phyloP scores from a whole-genome alignment of 2,888 invertebrate genomes.

The Conchocele bisecta region DNA sequence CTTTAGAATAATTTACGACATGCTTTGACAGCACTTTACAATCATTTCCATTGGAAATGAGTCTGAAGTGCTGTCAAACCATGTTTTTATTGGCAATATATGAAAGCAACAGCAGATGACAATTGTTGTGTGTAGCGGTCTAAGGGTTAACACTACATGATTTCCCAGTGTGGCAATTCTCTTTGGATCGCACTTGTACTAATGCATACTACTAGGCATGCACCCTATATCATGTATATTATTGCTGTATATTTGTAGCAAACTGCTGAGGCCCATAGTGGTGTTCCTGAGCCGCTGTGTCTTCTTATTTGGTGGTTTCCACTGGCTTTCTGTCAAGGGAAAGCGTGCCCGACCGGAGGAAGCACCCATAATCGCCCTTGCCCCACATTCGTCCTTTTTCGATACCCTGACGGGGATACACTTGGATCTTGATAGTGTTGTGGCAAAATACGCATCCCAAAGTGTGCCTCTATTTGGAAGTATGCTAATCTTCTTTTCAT shows the following conservation, averaged over 20 bases:
- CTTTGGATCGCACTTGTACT: too few relatives aligned
- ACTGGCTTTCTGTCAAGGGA: slow-evolving; percentile 90
- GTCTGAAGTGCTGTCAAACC: too few relatives aligned
- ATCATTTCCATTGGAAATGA: too few relatives aligned
- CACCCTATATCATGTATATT: too few relatives aligned
- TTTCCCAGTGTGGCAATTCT: too few relatives aligned
- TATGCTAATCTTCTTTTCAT: slow-evolving; percentile 87
- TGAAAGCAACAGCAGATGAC: too few relatives aligned
- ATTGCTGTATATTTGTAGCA: slow-evolving; percentile 59
- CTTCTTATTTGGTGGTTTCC: slow-evolving; percentile 92
- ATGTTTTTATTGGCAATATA: too few relatives aligned
- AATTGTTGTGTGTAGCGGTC: too few relatives aligned
- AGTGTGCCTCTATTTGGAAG: slow-evolving; percentile 94
- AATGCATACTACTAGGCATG: too few relatives aligned
- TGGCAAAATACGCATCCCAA: slow-evolving; percentile 93
- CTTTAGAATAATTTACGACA: too few relatives aligned
- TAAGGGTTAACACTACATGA: too few relatives aligned
- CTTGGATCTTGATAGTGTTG: slow-evolving; percentile 93
- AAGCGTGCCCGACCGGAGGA: slow-evolving; percentile 88
- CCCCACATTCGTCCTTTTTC: slow-evolving; percentile 96
- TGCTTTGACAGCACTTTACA: too few relatives aligned
- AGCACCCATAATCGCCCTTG: slow-evolving; percentile 93
- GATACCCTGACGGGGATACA: slow-evolving; percentile 93
- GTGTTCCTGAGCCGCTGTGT: slow-evolving; percentile 82
- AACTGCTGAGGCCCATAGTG: slow-evolving; percentile 67